Evolutionary conservation across 2,888 invertebrate species (phyloP).

Genomic region (Tipula vernalis): DNA sequence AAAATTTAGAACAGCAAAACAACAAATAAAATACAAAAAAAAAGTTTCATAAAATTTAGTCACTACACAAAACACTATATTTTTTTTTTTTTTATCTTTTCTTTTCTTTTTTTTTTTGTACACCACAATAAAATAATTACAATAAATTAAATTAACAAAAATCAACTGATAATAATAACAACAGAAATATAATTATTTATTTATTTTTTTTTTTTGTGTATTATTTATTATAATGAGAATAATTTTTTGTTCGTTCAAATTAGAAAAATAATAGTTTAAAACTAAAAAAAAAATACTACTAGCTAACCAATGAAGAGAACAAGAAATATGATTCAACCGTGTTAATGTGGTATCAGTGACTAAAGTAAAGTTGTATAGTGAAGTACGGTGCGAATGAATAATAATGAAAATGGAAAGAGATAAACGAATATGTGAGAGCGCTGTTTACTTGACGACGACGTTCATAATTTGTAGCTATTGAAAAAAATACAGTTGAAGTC

Average conservation of each 20-base stretch:
- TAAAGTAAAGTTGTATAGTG: not conserved
- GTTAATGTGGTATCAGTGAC: constrained; percentile 6
- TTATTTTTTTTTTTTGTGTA: not conserved
- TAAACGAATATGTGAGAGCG: not conserved
- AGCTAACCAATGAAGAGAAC: not conserved
- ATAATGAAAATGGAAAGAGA: not conserved
- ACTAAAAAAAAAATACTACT: not conserved
- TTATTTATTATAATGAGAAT: not conserved
- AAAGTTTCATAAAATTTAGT: not conserved
- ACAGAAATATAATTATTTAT: not conserved
- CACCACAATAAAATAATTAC: not conserved
- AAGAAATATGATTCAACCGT: constrained; percentile 6
- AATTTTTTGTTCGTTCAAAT: not conserved
- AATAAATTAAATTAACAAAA: not conserved
- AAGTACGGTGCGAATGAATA: not conserved
- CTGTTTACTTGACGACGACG: not conserved
- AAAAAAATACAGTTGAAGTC: not conserved
- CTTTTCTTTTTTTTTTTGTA: not conserved
- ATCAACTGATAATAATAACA: not conserved
- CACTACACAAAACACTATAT: not conserved
- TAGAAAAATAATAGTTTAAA: not conserved
- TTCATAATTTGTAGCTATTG: not conserved
- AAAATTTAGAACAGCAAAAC: constrained; percentile 9
- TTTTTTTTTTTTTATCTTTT: not conserved
- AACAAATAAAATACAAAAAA: not conserved